Percentiles rank a stretch among this genome's conserved stretches.
Conservation (phyloP, 2,797 vertebrate genomes). For the Gephyroberyx darwinii region DNA sequence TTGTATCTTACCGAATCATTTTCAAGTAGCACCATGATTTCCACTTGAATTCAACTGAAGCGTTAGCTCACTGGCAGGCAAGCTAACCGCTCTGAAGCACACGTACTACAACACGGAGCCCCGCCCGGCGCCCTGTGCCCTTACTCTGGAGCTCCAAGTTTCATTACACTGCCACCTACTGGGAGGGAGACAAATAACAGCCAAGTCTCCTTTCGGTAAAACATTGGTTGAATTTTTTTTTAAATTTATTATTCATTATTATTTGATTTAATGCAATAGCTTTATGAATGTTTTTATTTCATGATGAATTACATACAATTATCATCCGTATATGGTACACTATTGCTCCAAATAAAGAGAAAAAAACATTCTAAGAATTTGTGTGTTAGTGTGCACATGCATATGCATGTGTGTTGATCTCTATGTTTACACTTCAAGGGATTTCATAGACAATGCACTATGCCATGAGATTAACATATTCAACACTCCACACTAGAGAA, state of each 20-base stretch:
- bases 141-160: fast-evolving
- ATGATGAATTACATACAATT: neutral
- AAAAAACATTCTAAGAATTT: no score
- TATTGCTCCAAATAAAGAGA: no score
- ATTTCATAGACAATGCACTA: neutral
- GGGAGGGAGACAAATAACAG: constrained; percentile 27
- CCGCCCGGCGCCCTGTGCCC: constrained; percentile 56
- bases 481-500: neutral
- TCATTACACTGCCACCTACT: constrained; percentile 14
- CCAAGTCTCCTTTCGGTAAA: neutral
- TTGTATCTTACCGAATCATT: constrained; percentile 82
- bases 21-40: constrained; percentile 83
- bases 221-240: neutral
- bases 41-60: constrained; percentile 1
- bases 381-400: no score
- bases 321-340: no score
- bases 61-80: constrained; percentile 11
- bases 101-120: constrained; percentile 75
- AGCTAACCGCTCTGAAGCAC: constrained; percentile 72
- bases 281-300: neutral
- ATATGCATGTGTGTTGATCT: no score
- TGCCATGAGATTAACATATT: neutral
- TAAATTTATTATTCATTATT: no score
- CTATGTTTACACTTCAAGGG: no score
- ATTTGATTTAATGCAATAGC: neutral